Evolutionary conservation across 2,113 vertebrate species (phyloP).

Genomic region (Actenoides lindsayi): DNA sequence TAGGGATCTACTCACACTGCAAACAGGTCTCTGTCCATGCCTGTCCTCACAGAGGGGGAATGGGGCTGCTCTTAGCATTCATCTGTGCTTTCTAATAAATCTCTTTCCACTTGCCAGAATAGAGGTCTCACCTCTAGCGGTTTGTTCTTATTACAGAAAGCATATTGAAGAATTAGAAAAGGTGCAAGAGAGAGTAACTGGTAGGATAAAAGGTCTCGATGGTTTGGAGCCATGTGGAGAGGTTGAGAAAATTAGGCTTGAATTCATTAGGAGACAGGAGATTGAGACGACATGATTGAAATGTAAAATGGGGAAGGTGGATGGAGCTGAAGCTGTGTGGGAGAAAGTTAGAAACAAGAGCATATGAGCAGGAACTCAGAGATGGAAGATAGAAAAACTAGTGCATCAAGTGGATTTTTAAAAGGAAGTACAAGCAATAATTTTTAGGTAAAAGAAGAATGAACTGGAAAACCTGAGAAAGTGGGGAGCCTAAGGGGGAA

Average conservation of each 20-base stretch:
- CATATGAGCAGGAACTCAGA: neutral
- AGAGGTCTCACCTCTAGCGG: conserved; percentile 1
- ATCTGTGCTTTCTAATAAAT: neutral
- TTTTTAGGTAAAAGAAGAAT: neutral
- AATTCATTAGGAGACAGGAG: conserved; percentile 30
- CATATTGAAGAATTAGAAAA: conserved; percentile 30
- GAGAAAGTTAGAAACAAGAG: neutral
- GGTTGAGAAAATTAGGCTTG: conserved; percentile 43
- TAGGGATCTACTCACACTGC: neutral
- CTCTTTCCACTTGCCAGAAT: neutral
- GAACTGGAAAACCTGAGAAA: neutral
- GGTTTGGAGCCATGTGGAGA: neutral
- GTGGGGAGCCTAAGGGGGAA: neutral
- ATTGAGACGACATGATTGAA: conserved; percentile 17
- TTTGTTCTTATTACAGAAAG: conserved; percentile 48
- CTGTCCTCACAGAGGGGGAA: neutral
- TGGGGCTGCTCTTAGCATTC: neutral
- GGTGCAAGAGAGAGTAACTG: neutral
- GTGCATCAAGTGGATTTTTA: neutral
- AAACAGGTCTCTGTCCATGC: neutral
- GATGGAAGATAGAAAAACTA: neutral
- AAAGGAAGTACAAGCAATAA: neutral
- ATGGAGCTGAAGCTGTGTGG: neutral
- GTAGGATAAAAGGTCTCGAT: neutral
- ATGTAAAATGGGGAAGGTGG: conserved; percentile 4